These are phyloP conservation scores for Mythimna impura DNA, from an alignment of 2,888 invertebrate genomes.

Conservation along the genomic window DNA sequence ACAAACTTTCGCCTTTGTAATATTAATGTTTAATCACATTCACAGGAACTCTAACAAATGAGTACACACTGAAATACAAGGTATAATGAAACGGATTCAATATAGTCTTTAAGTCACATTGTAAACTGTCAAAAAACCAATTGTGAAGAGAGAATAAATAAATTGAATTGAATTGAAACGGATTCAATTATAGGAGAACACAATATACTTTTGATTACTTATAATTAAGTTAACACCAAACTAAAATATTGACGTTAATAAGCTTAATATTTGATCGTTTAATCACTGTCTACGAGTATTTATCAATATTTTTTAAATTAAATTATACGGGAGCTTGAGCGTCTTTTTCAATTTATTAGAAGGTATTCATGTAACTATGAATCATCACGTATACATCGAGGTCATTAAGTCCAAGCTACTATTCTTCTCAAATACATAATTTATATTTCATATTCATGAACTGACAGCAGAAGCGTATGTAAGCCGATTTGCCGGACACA, in stretches of 20 bases:
- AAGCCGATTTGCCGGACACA: conserved; percentile 54
- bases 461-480: conserved; percentile 32
- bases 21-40: no score
- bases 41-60: no score
- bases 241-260: background rate
- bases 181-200: no score
- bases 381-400: conserved; percentile 36
- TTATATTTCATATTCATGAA: conserved; percentile 16
- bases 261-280: conserved; percentile 9
- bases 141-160: no score
- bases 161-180: no score
- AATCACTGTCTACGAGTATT: conserved; percentile 36
- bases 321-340: conserved; percentile 27
- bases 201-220: no score
- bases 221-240: background rate
- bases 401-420: conserved; percentile 7
- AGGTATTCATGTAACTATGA: conserved; percentile 21
- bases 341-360: conserved; percentile 17
- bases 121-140: no score
- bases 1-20: no score
- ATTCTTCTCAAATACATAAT: conserved; percentile 6
- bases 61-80: no score
- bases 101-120: no score
- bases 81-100: no score
- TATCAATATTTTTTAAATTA: conserved; percentile 35